Conservation (phyloP, 2,113 vertebrate genomes). For the Ctenomys sociabilis region DNA sequence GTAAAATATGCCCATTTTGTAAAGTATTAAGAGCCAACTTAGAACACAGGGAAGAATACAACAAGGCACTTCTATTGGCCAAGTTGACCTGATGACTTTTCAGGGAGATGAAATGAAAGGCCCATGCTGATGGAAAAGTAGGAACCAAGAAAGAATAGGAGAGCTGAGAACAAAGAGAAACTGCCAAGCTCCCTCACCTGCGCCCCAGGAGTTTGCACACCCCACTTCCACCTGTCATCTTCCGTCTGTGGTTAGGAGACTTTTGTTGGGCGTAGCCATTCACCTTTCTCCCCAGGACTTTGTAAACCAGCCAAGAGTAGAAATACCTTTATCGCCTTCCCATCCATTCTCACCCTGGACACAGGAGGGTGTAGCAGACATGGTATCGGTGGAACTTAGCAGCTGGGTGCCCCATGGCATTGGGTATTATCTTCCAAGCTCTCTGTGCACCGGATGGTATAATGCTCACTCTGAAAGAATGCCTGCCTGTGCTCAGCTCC, state of each 20-base stretch:
- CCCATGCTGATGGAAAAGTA: no score
- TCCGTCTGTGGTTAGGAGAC: no score
- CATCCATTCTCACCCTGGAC: background rate
- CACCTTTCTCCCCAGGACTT: background rate
- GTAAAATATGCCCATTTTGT: background rate
- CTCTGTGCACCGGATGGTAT: background rate
- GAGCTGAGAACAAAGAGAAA: background rate
- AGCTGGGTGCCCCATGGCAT: background rate
- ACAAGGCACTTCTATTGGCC: background rate
- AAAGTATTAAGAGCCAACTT: background rate
- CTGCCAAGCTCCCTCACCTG: fast-evolving
- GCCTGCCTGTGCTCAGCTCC: background rate
- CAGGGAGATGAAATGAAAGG: background rate
- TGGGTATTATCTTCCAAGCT: background rate
- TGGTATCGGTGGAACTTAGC: background rate
- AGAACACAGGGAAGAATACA: background rate
- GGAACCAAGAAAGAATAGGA: background rate
- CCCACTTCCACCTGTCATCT: background rate
- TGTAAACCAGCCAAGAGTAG: background rate
- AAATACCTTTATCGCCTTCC: background rate
- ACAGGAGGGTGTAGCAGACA: background rate
- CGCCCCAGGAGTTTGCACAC: fast-evolving
- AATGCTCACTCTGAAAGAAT: background rate
- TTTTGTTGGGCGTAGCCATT: background rate
- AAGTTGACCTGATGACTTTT: background rate